Conservation (phyloP, 1,140 invertebrate genomes). For the Holotrichia oblita region DNA sequence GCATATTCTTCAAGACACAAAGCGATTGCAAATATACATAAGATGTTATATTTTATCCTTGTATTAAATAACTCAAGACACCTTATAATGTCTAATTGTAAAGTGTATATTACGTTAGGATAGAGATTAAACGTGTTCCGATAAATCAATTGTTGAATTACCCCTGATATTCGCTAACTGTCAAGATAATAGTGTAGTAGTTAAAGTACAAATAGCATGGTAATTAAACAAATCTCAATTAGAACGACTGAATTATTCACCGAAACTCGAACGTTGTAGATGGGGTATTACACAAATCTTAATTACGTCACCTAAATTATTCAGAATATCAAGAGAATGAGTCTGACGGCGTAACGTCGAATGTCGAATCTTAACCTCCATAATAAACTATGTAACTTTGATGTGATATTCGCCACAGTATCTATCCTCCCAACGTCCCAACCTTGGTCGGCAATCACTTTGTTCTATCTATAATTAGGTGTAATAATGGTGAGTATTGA, state of each 20-base stretch:
- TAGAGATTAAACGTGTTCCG: background rate
- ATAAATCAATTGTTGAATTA: background rate
- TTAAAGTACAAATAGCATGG: background rate
- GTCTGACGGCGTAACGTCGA: background rate
- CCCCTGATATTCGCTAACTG: background rate
- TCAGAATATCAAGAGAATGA: background rate
- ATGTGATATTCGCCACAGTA: background rate
- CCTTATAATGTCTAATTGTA: too few species aligned
- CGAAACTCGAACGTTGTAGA: background rate
- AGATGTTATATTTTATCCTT: too few species aligned
- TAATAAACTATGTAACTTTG: background rate
- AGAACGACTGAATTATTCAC: slow-evolving; percentile 12
- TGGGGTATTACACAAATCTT: background rate
- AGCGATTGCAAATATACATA: too few species aligned
- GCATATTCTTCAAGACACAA: too few species aligned
- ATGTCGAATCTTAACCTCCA: background rate
- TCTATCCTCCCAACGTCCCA: background rate
- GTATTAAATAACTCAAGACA: too few species aligned
- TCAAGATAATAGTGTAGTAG: background rate
- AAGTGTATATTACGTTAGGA: too few species aligned
- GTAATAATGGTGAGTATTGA: background rate
- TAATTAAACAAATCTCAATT: slow-evolving; percentile 10
- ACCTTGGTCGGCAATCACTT: background rate
- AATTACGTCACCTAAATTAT: slow-evolving; percentile 8
- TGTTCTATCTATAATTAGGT: background rate